These are phyloP conservation scores for Phymastichus coffea DNA, from an alignment of 1,140 invertebrate species.

Conservation along the genomic window DNA sequence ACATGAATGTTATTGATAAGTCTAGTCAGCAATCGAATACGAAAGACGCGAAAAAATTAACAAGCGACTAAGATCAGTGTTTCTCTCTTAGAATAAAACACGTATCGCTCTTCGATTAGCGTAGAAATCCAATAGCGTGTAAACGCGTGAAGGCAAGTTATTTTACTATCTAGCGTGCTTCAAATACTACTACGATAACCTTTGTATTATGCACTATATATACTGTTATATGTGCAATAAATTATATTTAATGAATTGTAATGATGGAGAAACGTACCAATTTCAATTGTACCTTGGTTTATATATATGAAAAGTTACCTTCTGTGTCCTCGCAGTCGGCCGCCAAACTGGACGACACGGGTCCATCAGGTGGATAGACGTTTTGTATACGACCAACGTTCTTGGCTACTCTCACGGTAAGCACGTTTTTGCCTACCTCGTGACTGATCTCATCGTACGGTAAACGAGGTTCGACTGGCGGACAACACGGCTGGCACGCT, in stretches of 20 bases:
- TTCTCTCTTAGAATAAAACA: too few species aligned
- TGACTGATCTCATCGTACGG: conserved; percentile 37
- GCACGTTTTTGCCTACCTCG: conserved; percentile 31
- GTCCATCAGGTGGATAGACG: background rate
- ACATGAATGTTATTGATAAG: too few species aligned
- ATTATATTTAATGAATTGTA: background rate
- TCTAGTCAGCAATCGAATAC: too few species aligned
- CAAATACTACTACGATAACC: too few species aligned
- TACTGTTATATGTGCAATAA: background rate
- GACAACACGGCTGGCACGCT: background rate
- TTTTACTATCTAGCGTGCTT: too few species aligned
- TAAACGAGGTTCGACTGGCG: background rate
- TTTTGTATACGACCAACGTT: conserved; percentile 16
- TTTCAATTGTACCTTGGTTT: background rate
- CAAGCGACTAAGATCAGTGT: too few species aligned
- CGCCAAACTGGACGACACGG: conserved; percentile 1
- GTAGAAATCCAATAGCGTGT: too few species aligned
- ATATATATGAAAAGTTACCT: conserved; percentile 17
- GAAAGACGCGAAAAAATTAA: too few species aligned
- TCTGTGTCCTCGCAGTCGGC: conserved; percentile 30
- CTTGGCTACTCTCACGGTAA: conserved; percentile 41
- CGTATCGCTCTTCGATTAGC: too few species aligned
- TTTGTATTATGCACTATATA: background rate
- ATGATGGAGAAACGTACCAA: background rate
- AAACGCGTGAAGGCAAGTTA: too few species aligned